Base-by-base conservation (phyloP, 2,888 invertebrate genomes). In the Pollenia griseotomentosa region DNA sequence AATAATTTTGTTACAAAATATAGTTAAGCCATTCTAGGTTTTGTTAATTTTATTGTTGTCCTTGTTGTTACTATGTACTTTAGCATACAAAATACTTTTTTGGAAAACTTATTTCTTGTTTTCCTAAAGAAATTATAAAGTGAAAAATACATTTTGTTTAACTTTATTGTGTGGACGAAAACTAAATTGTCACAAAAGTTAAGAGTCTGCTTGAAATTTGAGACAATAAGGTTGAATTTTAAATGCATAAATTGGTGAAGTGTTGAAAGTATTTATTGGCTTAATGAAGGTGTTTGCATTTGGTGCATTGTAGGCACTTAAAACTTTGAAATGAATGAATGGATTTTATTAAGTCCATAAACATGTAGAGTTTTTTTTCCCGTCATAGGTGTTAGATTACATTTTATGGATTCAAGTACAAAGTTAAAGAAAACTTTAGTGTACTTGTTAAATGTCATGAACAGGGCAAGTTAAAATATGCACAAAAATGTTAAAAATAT, bases 1-100 rank as follows among this genome's bases (percentile, higher is more conserved):
- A 87, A 87, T 87, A 83, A 83, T 87, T 87, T 87, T 84, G 68
- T 87, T 74, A 83, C 87, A 63, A 83, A 84, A 87, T 84, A 73
- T 68, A 81, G 81, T 87, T 87, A 81, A 84, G 87, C 81, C 77
- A 84, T 87, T 87, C 53, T 78, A 68, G 77, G 77, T 59, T 83
- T 77, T 70, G 75, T 77, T 68, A 83, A 51, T 53, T 75, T 80
- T 48, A 42, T 78, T 57, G 33, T 77, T 80, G n/a, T 77, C 46
- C 44, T 51, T 61, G 40, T 70, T 81, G 44, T 75, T 75, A 10
- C 19, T 48, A 23, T 23, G 23, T 23, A n/a, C 8, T 78, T 23
- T 55, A 65, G 78, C 77, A 84, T 61, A 61, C 74, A 65, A 83
- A 84, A 63, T 73, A 66, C 6, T 33, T 81, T 83, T 83, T 73